These are phyloP conservation scores for Drosophila miranda DNA, from an alignment of 1,140 invertebrate species.

Conservation along the genomic window DNA sequence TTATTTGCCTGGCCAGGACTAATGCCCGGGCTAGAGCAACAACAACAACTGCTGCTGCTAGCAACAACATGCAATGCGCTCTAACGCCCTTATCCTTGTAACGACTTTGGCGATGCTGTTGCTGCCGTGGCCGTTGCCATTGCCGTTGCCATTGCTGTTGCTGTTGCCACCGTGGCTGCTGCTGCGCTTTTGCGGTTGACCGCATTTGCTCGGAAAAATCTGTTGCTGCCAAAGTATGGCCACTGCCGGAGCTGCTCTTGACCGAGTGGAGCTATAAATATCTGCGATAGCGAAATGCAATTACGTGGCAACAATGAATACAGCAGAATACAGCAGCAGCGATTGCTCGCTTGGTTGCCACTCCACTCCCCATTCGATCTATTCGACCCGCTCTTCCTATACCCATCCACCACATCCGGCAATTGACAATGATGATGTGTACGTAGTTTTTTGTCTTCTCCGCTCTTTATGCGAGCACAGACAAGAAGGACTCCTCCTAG, in stretches of 20 bases:
- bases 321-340: conserved; percentile 33
- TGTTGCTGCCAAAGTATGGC: conserved; percentile 76
- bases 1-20: conserved; percentile 74
- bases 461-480: conserved; percentile 39
- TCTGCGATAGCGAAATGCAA: conserved; percentile 80
- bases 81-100: conserved; percentile 78
- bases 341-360: conserved; percentile 62
- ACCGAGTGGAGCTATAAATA: conserved; percentile 80
- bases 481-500: neutral
- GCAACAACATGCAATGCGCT: conserved; percentile 62
- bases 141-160: conserved; percentile 62
- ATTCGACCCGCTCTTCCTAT: neutral
- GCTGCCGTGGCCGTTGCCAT: conserved; percentile 7
- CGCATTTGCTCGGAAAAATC: conserved; percentile 77
- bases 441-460: conserved; percentile 74
- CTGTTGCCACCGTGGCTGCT: conserved; percentile 45
- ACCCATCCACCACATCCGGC: conserved; percentile 60
- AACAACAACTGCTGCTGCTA: conserved; percentile 4
- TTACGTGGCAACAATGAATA: conserved; percentile 81
- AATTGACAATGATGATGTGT: conserved; percentile 81
- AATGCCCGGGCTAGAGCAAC: conserved; percentile 47
- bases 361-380: neutral
- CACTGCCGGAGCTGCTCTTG: conserved; percentile 68
- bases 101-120: conserved; percentile 55
- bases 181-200: conserved; percentile 78